Evolutionary conservation across 2,113 vertebrate genomes (phyloP), one percentile per base, ranked within the genome.

Genomic region (Ophthalmolycus amberensis): DNA sequence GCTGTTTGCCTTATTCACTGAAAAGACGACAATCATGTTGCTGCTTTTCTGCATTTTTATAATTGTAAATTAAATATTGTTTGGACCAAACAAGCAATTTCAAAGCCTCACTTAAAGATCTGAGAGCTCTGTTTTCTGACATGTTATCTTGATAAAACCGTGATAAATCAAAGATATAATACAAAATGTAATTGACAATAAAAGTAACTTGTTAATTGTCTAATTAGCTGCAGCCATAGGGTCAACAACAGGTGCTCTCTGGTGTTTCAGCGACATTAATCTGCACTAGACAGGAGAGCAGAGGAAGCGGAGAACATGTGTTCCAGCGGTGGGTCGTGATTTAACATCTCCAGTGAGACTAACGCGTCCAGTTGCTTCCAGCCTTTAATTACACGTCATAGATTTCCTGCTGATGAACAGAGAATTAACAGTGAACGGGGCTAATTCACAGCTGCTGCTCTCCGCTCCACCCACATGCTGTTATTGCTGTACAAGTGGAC

Each of bases 351-450:
- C 90, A 69, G 65, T 91, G 71, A 90, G 91, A 87, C 56, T 15
- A 88, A 74, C 77, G 58, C 67, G 58, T 86, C 92, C 93, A 71
- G 84, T 95, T 93, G 91, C 90, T 93, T 95, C 66, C 95, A 94
- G 95, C 95, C 86, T 89, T 90, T 98, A 97, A 97, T 98, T 96
- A 95, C 94, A 93, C 94, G 92, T 93, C 96, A 96, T 97, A 96
- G 96, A 97, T 97, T 97, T 96, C 93, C 94, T 86, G 94, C 95
- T 97, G 97, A 97, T 97, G 95, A 98, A 97, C 95, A 87, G 91
- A 92, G 95, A 97, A 97, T 98, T 96, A 97, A 96, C 96, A 96
- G 80, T 80, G 92, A 92, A 94, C 91, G 93, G 46, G 93, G 93
- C 95, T 96, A 95, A 97, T 97, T 95, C 90, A 86, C 87, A 46